Evolutionary conservation across 2,888 invertebrate species (phyloP), one percentile per base, ranked within the genome.

Genomic region (Liodrosophila aerea): DNA sequence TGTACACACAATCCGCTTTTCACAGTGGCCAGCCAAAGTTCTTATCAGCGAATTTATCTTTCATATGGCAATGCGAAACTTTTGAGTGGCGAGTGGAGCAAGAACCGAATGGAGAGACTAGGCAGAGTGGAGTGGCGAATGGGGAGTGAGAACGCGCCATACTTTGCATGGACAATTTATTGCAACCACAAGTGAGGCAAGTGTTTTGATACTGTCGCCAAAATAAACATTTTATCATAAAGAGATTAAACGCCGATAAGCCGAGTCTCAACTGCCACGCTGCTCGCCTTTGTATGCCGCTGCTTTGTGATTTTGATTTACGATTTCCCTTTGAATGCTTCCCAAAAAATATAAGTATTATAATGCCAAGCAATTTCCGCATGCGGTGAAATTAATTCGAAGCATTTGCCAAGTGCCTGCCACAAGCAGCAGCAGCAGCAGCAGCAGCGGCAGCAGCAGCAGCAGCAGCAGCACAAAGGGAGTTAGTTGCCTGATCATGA

Each of bases 221-320:
- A 66, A 68, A 74, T 85, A 85, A 86, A 76, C 78, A 85, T 87
- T 85, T 81, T 75, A 78, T 81, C 81, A 87, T 81, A 84, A 87
- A 84, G 68, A 84, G 87, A 85, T 85, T 85, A 81, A 71, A 71
- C 64, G 70, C 62, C 70, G 74, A 85, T 84, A 78, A 84, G 67
- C 70, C 43, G 46, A 27, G 46, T 52, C 54, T 58, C 34, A 30
- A n/a, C 36, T 9, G 22, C 47, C 30, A 37, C 39, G 59, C 51
- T 49, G 52, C 9, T 30, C 27, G 11, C n/a, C 31, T 11, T 22
- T 40, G 22, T 22, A 5, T 5, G 22, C 22, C 22, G 22, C 22
- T 22, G 22, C 53, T 50, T 68, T 76, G 51, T 36, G 36, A 51
- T 47, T 50, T 52, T 76, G 84, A 80, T 83, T 76, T 76, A 77